A percentile compares a stretch with the other conserved stretches of the same genome.
phyloP scores from a whole-genome alignment of 2,888 invertebrate species.

The Acanthacorydalis orientalis region DNA sequence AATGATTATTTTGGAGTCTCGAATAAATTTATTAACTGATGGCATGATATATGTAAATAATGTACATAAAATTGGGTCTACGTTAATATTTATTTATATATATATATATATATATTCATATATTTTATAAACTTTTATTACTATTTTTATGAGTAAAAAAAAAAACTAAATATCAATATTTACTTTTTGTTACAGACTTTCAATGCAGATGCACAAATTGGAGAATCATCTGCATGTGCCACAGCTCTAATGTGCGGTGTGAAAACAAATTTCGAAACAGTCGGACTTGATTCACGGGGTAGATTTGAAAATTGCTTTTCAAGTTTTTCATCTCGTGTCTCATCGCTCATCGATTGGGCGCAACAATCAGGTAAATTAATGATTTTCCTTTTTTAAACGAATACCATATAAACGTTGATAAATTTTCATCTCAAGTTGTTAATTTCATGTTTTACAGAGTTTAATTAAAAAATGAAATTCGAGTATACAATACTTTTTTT shows the following conservation, averaged over 20 bases:
- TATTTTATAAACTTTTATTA: no score
- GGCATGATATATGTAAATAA: no score
- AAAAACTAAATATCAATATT: neutral
- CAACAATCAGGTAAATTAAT: slow-evolving; percentile 34
- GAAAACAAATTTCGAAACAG: slow-evolving; percentile 46
- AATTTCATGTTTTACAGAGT: slow-evolving; percentile 9
- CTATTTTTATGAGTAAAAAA: no score
- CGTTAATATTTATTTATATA: no score
- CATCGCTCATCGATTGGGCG: slow-evolving; percentile 41
- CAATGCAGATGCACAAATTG: slow-evolving; percentile 46
- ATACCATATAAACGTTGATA: no score
- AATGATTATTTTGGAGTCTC: no score
- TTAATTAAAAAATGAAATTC: slow-evolving; percentile 11
- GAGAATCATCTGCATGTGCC: slow-evolving; percentile 51
- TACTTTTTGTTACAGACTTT: slow-evolving; percentile 36
- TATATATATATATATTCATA: no score
- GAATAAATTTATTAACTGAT: no score
- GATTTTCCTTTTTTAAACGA: neutral
- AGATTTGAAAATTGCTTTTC: slow-evolving; percentile 39
- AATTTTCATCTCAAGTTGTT: slow-evolving; percentile 5
- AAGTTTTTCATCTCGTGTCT: slow-evolving; percentile 33
- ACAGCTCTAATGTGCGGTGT: slow-evolving; percentile 49
- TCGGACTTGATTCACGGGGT: slow-evolving; percentile 39
- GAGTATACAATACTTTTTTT: no score
- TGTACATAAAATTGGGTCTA: no score